Evolutionary conservation across 1,140 invertebrate species (phyloP), one percentile per base, ranked within the genome.

Genomic region (Odontomachus brunneus): DNA sequence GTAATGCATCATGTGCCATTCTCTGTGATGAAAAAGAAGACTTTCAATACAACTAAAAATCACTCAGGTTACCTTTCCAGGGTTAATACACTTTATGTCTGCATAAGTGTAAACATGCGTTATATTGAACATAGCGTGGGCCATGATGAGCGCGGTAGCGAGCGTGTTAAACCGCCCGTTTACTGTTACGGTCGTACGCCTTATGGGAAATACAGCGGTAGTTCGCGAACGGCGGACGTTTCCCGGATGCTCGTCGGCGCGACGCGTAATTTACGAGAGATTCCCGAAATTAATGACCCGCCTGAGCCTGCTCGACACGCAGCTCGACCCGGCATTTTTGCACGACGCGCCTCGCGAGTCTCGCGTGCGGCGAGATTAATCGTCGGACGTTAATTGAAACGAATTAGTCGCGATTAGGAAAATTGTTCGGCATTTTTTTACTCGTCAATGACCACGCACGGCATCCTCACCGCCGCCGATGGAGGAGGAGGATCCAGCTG

Each of bases 241-340:
- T 44, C 44, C 57, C 73, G 26, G 26, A 51, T 65, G 22, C 1
- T n/a, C n/a, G 62, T 15, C 53, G 60, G 60, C 73, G 26, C 26
- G 26, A 19, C 29, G 5, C 22, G 14, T n/a, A 51, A 53, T 53
- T 66, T 66, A 66, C 33, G 48, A 49, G 74, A n/a, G 44, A 66
- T 24, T n/a, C 19, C 74, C 60, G 59, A 76, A 76, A 67, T 76
- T 66, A 76, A 76, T 67, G 14, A 53, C 19, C 3, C 5, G 38
- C 29, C 7, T 26, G 60, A 53, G 26, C 7, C 26, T 51, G 14
- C 44, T 0, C 9, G 38, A 44, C 38, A 44, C 38, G 9, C 38
- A 11, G 38, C 26, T 7, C 26, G 44, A 9, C 44, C 65, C 14
- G 4, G 5, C 11, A 22, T 75, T 76, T 76, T 65, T 76, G 9